phyloP scores from a whole-genome alignment of 2,113 vertebrate genomes.

The Neoarius graeffei region DNA sequence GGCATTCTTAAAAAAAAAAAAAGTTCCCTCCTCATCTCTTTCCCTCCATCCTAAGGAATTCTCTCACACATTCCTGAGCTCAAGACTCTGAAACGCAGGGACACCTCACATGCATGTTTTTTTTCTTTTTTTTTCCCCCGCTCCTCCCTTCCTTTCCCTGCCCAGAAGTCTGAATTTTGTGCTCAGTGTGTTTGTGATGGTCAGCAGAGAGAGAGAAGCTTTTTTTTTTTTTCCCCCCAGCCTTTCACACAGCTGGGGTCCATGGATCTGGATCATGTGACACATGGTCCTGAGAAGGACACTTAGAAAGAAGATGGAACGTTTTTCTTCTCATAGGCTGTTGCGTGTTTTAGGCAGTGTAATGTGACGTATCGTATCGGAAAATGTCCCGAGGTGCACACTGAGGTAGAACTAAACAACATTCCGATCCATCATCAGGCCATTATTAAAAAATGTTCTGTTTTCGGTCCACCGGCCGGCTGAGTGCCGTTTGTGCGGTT shows the following conservation, averaged over 20 bases:
- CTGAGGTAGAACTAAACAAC: too few species aligned
- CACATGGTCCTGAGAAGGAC: too few species aligned
- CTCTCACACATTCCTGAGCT: constrained; percentile 64
- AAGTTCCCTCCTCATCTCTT: neutral
- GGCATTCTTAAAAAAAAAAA: neutral
- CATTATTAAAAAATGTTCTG: too few species aligned
- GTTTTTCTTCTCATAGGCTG: too few species aligned
- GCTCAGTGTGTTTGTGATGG: neutral
- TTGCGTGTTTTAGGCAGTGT: neutral
- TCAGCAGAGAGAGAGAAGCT: neutral
- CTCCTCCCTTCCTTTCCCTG: too few species aligned
- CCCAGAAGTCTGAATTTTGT: neutral
- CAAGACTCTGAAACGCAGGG: constrained; percentile 49
- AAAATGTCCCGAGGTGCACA: neutral
- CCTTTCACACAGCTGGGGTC: neutral
- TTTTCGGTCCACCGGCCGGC: too few species aligned
- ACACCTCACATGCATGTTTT: constrained; percentile 6
- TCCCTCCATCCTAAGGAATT: constrained; percentile 60
- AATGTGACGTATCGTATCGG: too few species aligned
- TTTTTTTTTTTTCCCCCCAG: too few species aligned
- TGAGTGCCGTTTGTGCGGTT: too few species aligned
- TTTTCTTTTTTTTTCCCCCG: too few species aligned
- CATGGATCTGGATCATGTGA: neutral
- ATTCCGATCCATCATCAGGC: too few species aligned
- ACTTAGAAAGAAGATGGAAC: too few species aligned